phyloP scores from a whole-genome alignment of 2,113 vertebrate species.

The Hirundichthys speculiger region DNA sequence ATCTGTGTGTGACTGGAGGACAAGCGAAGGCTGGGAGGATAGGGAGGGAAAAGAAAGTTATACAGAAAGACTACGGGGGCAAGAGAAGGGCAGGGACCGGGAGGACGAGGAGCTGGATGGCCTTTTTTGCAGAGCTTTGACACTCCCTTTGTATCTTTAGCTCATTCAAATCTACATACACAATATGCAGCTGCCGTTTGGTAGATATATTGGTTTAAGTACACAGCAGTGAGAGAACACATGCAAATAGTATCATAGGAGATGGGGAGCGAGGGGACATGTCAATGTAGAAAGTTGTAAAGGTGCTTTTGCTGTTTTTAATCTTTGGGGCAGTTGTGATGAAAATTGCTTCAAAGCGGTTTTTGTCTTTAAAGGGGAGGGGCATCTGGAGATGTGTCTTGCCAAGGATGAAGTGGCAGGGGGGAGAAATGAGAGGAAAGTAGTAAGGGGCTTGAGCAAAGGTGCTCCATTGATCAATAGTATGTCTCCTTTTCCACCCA shows the following conservation, averaged over 20 bases:
- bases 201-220: slow-evolving; percentile 84
- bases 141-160: slow-evolving; percentile 74
- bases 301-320: slow-evolving; percentile 78
- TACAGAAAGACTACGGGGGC: slow-evolving; percentile 39
- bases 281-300: slow-evolving; percentile 75
- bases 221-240: slow-evolving; percentile 83
- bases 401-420: slow-evolving; percentile 58
- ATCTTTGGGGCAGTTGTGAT: slow-evolving; percentile 80
- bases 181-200: slow-evolving; percentile 83
- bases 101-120: slow-evolving; percentile 61
- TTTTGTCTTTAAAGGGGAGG: slow-evolving; percentile 70
- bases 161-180: slow-evolving; percentile 81
- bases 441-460: slow-evolving; percentile 71
- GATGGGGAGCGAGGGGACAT: slow-evolving; percentile 48
- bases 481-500: slow-evolving; percentile 90
- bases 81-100: slow-evolving; percentile 16
- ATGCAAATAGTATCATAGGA: slow-evolving; percentile 83
- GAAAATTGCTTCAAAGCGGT: slow-evolving; percentile 78
- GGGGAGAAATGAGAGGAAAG: slow-evolving; percentile 71
- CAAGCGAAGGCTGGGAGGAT: slow-evolving; percentile 57
- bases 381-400: slow-evolving; percentile 65
- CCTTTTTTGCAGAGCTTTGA: slow-evolving; percentile 73
- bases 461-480: slow-evolving; percentile 82
- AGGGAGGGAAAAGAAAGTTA: slow-evolving; percentile 34
- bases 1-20: slow-evolving; percentile 71